Conservation (phyloP, 1,140 invertebrate genomes). For the Gryon sp. region DNA sequence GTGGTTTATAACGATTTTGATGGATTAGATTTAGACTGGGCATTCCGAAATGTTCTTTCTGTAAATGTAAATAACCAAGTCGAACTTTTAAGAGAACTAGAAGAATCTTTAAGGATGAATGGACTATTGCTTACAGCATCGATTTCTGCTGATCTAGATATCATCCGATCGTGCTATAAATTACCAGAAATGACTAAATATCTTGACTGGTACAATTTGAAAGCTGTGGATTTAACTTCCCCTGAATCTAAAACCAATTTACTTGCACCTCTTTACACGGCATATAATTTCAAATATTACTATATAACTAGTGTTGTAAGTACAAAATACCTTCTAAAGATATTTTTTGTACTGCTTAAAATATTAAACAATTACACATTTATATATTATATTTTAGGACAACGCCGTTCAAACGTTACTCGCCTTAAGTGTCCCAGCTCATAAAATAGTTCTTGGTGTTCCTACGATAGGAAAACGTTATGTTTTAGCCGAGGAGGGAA, state of each 20-base stretch:
- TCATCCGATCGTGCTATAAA: constrained; percentile 5
- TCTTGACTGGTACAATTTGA: constrained; percentile 30
- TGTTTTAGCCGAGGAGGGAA: neutral
- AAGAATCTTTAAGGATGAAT: neutral
- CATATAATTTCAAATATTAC: neutral
- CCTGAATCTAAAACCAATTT: neutral
- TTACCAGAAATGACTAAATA: constrained; percentile 5
- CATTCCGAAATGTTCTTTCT: neutral
- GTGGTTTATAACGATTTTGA: constrained; percentile 3
- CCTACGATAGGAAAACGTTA: constrained; percentile 7
- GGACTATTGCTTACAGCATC: constrained; percentile 13
- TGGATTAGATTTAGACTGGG: constrained; percentile 34
- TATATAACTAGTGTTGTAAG: constrained; percentile 10
- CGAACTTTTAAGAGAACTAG: constrained; percentile 7
- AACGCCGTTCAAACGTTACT: constrained; percentile 4
- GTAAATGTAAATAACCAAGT: constrained; percentile 20
- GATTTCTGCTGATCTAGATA: neutral
- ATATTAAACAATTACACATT: neutral
- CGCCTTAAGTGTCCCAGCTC: constrained; percentile 1
- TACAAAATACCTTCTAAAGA: too few species aligned
- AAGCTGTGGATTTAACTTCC: neutral
- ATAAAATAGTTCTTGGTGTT: constrained; percentile 14
- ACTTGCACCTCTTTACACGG: constrained; percentile 20
- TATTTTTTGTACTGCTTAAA: neutral
- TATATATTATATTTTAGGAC: constrained; percentile 9